phyloP scores from a whole-genome alignment of 2,888 invertebrate species.

The Agrypnus murinus region DNA sequence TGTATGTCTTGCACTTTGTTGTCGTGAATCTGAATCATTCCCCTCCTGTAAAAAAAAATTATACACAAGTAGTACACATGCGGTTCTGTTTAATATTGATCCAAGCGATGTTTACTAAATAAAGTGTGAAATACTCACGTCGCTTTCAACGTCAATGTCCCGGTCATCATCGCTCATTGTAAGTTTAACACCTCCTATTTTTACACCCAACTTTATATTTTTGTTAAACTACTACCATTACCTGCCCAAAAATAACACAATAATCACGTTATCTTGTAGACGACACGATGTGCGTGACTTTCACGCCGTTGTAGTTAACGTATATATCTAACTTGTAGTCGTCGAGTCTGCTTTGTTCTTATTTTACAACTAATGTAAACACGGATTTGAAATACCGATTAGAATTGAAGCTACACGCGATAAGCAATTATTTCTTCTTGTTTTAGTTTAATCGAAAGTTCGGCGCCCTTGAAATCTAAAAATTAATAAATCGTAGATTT shows the following conservation, averaged over 20 bases:
- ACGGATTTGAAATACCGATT: too few species aligned
- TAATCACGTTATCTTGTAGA: constrained; percentile 32
- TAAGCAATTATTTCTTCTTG: background rate
- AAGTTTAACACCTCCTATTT: constrained; percentile 53
- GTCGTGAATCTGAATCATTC: constrained; percentile 85
- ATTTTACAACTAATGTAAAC: background rate
- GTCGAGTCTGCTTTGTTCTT: constrained; percentile 47
- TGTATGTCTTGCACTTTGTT: constrained; percentile 75
- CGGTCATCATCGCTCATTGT: constrained; percentile 95
- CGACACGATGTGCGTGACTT: constrained; percentile 45
- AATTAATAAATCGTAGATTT: background rate
- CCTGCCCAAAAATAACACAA: constrained; percentile 47
- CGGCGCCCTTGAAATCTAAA: background rate
- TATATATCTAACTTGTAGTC: constrained; percentile 15
- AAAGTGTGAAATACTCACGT: constrained; percentile 79
- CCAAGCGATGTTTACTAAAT: constrained; percentile 50
- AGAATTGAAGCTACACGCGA: background rate
- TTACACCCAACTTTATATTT: constrained; percentile 16
- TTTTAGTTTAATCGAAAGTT: background rate
- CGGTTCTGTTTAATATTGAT: constrained; percentile 47
- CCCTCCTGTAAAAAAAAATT: constrained; percentile 83
- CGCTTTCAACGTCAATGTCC: constrained; percentile 96
- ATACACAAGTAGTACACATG: constrained; percentile 42
- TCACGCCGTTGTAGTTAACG: constrained; percentile 49
- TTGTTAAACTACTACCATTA: constrained; percentile 47